These are phyloP conservation scores for Galemys pyrenaicus DNA, from an alignment of 2,113 vertebrate genomes.

Conservation along the genomic window DNA sequence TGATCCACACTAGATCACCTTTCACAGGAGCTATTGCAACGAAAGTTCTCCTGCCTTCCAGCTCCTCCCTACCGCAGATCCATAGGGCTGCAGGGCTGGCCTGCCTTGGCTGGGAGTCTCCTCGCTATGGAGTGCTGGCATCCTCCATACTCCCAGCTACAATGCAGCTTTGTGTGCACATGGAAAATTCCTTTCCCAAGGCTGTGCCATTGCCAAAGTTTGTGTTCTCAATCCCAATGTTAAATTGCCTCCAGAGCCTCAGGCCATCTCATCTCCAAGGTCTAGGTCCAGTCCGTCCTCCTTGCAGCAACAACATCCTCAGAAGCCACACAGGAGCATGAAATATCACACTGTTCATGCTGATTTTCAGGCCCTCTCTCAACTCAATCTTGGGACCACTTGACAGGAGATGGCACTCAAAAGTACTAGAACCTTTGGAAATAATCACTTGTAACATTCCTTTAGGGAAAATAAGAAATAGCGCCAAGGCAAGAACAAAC, in stretches of 20 bases:
- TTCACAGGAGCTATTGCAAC: not conserved
- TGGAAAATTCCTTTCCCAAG: constrained; percentile 59
- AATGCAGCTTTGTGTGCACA: constrained; percentile 29
- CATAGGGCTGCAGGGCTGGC: not conserved
- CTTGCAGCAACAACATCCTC: not conserved
- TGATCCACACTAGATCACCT: not conserved
- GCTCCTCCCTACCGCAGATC: not conserved
- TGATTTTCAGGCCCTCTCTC: not conserved
- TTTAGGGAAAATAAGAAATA: constrained; percentile 26
- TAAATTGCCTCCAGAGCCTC: constrained; percentile 28
- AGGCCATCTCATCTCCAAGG: not conserved
- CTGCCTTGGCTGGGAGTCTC: not conserved
- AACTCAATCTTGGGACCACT: not conserved
- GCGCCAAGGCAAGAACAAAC: not conserved
- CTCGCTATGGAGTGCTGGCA: no score
- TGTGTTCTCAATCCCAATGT: constrained; percentile 25
- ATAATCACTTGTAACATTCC: not conserved
- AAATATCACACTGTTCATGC: not conserved
- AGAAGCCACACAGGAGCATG: not conserved
- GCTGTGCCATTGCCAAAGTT: not conserved
- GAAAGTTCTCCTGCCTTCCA: not conserved
- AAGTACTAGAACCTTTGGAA: not conserved
- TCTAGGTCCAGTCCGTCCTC: not conserved
- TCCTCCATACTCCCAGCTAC: not conserved
- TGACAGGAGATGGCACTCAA: not conserved